A percentile compares a stretch with the other conserved stretches of the same genome.
Conservation (phyloP, 2,797 vertebrate species). For the Zonotrichia albicollis region DNA sequence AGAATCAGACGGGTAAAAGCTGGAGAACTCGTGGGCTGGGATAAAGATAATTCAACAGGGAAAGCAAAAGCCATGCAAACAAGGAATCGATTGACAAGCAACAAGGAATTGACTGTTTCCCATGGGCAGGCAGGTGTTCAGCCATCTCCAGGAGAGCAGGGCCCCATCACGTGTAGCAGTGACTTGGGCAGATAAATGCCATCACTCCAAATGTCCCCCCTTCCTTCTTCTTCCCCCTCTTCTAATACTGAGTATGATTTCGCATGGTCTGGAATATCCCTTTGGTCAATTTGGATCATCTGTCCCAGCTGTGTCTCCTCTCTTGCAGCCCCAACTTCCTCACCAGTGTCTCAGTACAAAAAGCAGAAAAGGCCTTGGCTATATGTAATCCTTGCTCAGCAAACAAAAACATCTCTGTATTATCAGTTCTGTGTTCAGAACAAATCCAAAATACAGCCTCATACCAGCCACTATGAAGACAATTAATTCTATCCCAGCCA, state of each 20-base stretch:
- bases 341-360: background rate
- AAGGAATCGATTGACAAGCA: background rate
- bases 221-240: background rate
- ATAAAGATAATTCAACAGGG: background rate
- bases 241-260: background rate
- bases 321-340: background rate
- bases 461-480: background rate
- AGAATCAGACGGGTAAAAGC: background rate
- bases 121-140: background rate
- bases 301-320: background rate
- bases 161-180: accelerated
- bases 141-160: background rate
- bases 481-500: background rate
- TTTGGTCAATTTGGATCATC: background rate
- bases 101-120: background rate
- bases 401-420: background rate
- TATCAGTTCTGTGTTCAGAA: background rate
- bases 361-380: background rate
- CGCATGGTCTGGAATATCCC: background rate
- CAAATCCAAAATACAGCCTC: background rate
- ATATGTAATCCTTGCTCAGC: background rate
- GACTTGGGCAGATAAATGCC: background rate
- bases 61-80: background rate
- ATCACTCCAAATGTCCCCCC: background rate
- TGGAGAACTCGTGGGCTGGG: accelerated